Base-by-base conservation (phyloP, 2,888 invertebrate genomes). In the Blastobasis lacticolella region DNA sequence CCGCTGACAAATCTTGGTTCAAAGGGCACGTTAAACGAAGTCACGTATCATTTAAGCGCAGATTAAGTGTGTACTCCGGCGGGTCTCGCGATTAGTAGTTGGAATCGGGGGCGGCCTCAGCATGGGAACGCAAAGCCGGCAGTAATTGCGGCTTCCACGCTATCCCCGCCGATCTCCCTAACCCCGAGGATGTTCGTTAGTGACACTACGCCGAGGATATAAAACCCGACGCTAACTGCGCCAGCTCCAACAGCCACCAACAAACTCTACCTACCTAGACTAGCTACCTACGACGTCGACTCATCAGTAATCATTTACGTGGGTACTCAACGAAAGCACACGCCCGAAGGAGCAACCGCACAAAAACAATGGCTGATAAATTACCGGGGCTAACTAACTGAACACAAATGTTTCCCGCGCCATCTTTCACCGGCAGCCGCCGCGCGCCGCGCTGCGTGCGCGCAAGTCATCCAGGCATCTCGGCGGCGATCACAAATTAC, bases 381-480 rank as follows among this genome's bases (percentile, higher is more conserved):
- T 80, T 73, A 74, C 64, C 62, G 56, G 60, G 64, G 61, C 63
- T 72, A 75, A 73, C 75, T 73, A 77, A 76, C 78, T 74, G 68
- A 68, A 73, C 66, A 62, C 64, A 67, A 64, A 66, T 69, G 67
- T 69, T 71, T 67, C 54, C 57, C 57, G 67, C 63, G 65, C 67
- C 65, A 70, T 74, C 73, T 77, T 76, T 77, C 77, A 75, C 70
- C 77, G 71, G 67, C 69, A 65, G 71, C 72, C 65, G 71, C 71
- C 66, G 67, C 67, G 65, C 58, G 63, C 60, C 58, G 56, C 57
- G 62, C 54, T 61, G 61, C 66, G 57, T 58, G 57, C 56, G 56
- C 71, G 80, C 86, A 79, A 84, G 85, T 86, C 86, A 84, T 78
- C 70, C 75, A 76, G 73, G 78, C 76, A 80, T 81, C 77, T 75